A percentile compares a stretch with the other conserved stretches of the same genome.
Evolutionary conservation across 2,888 invertebrate genomes (phyloP).

Genomic region (Yponomeuta malinellus): DNA sequence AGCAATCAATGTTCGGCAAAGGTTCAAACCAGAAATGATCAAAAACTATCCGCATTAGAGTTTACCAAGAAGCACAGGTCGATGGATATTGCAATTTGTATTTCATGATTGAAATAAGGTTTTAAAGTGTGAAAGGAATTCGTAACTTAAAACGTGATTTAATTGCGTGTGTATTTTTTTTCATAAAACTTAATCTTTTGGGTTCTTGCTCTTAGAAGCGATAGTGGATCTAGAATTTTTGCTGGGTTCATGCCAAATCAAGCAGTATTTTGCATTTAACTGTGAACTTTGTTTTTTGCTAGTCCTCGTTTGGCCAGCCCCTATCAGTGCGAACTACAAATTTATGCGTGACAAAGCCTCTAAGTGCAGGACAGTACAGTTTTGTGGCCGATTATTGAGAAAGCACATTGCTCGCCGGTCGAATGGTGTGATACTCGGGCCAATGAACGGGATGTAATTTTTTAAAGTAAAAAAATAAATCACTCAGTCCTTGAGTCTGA

Average conservation of each 20-base stretch:
- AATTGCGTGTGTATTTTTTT: slow-evolving; percentile 12
- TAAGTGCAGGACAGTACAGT: slow-evolving; percentile 61
- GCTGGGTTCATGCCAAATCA: slow-evolving; percentile 63
- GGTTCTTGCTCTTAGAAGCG: slow-evolving; percentile 40
- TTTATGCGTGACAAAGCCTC: slow-evolving; percentile 70
- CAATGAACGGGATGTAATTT: slow-evolving; percentile 40
- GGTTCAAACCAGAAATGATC: slow-evolving; percentile 67
- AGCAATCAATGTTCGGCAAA: slow-evolving; percentile 54
- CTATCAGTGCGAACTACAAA: slow-evolving; percentile 62
- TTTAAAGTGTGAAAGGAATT: slow-evolving; percentile 16
- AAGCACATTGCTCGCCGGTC: slow-evolving; percentile 61
- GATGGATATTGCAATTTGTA: slow-evolving; percentile 35
- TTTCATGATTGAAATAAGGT: slow-evolving; percentile 28
- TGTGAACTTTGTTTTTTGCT: slow-evolving; percentile 27
- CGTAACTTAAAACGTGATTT: slow-evolving; percentile 18
- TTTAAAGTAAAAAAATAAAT: slow-evolving; percentile 38
- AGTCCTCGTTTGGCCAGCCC: slow-evolving; percentile 30
- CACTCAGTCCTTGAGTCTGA: slow-evolving; percentile 67
- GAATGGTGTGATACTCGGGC: slow-evolving; percentile 47
- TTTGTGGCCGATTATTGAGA: slow-evolving; percentile 44
- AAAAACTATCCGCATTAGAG: slow-evolving; percentile 66
- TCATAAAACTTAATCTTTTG: background rate
- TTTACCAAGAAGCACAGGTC: slow-evolving; percentile 74
- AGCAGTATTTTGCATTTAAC: slow-evolving; percentile 32
- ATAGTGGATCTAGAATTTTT: slow-evolving; percentile 41